Conservation (phyloP, 2,113 vertebrate species). For the Nyctibius bracteatus region DNA sequence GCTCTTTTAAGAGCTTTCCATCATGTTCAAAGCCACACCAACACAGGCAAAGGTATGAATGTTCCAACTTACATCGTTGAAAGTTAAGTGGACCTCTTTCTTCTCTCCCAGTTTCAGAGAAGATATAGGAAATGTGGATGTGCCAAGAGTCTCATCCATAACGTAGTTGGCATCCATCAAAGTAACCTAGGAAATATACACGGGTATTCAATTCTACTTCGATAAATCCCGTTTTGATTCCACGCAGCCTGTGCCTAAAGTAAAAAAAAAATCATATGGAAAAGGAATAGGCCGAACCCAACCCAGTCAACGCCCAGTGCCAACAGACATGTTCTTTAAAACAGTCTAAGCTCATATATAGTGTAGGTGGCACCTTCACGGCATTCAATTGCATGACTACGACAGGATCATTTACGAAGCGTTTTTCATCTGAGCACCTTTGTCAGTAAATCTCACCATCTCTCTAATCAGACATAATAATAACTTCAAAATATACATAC, state of each 20-base stretch:
- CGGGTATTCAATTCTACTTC: not conserved
- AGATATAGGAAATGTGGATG: conserved; percentile 79
- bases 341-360: not conserved
- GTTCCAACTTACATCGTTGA: conserved; percentile 83
- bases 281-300: not conserved
- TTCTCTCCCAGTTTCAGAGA: conserved; percentile 84
- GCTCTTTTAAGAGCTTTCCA: not conserved
- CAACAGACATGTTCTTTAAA: not conserved
- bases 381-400: not conserved
- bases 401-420: not conserved
- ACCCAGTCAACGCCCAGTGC: not conserved
- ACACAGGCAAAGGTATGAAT: not conserved
- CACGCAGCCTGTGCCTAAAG: not conserved
- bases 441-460: not conserved
- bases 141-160: conserved; percentile 94
- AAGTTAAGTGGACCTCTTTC: conserved; percentile 80
- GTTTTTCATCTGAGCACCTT: not conserved
- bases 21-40: not conserved
- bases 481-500: not conserved
- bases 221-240: not conserved
- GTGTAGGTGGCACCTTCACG: not conserved
- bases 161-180: conserved; percentile 98
- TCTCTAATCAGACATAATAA: not conserved
- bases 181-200: conserved; percentile 78
- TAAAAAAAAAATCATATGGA: not conserved